These are phyloP conservation scores for Colinus virginianus DNA, from an alignment of 2,113 vertebrate genomes.

Conservation along the genomic window DNA sequence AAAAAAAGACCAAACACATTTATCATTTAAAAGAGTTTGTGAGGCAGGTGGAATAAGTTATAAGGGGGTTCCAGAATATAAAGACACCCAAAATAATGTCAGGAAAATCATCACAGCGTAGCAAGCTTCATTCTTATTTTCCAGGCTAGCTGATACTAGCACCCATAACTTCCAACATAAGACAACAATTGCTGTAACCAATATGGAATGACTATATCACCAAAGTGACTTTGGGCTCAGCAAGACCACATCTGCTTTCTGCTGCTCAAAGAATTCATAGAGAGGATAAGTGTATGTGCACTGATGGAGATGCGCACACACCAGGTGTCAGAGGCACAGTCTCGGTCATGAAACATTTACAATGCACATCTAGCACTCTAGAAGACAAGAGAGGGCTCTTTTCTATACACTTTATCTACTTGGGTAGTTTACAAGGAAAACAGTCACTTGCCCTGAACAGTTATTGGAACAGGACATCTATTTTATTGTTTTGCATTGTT, in stretches of 20 bases:
- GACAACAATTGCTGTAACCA: not conserved
- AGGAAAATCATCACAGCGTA: not conserved
- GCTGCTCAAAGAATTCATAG: not conserved
- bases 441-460: not conserved
- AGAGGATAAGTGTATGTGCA: not conserved
- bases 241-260: not conserved
- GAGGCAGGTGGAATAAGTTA: not conserved
- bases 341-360: not conserved
- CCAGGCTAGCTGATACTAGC: not conserved
- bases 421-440: not conserved
- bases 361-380: fast-evolving
- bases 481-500: not conserved
- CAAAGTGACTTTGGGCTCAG: not conserved
- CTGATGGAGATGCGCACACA: not conserved
- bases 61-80: not conserved
- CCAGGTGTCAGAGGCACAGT: not conserved
- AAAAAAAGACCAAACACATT: not conserved
- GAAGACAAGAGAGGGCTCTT: not conserved
- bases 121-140: not conserved
- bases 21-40: not conserved
- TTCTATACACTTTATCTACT: not conserved
- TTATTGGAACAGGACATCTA: not conserved
- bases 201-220: not conserved
- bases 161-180: not conserved
- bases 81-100: not conserved